Base-by-base conservation (phyloP, 2,888 invertebrate genomes). In the Auanema freiburgensis region DNA sequence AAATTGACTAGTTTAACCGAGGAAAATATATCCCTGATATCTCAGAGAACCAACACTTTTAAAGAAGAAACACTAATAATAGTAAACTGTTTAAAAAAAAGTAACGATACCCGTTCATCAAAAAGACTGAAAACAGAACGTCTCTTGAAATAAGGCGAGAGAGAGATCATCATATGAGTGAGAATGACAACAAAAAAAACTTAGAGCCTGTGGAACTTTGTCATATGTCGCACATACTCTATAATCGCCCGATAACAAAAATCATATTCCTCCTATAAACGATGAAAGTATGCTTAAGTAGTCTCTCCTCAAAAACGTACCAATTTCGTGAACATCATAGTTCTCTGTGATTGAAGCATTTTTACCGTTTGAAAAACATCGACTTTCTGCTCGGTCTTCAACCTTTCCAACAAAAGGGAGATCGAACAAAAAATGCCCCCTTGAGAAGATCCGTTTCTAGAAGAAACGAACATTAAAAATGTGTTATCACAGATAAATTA, bases 181-280 rank as follows among this genome's bases (percentile, higher is more conserved):
- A 33, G 33, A 33, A 33, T 33, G 33, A 33, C 33, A 33, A 33
- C 33, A 33, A 33, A 5, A 33, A 33, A 33, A 33, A 33, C 33
- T 33, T 33, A 33, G 33, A 33, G 33, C 8, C 33, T 33, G 33
- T 33, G 33, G 33, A 3, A 33, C 33, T 33, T 33, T 33, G 33
- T 33, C 33, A 33, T 33, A 33, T 33, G 33, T 33, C 67, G 40
- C 23, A 86, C 74, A 68, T 83, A 85, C 63, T 85, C 85, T 72
- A 84, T 72, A 41, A 85, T 83, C 57, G 85, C 80, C 56, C 85
- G 84, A 72, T 86, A 85, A 72, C 85, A 84, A 72, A 86, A 86
- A 54, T 83, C 76, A 77, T 85, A 86, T 73, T 86, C 85, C 60
- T 86, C 86, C 86, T 86, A 80, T 44, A 84, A 84, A 43, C 41